phyloP scores from a whole-genome alignment of 2,888 invertebrate genomes.

The Rhagophthalmus giganteus region DNA sequence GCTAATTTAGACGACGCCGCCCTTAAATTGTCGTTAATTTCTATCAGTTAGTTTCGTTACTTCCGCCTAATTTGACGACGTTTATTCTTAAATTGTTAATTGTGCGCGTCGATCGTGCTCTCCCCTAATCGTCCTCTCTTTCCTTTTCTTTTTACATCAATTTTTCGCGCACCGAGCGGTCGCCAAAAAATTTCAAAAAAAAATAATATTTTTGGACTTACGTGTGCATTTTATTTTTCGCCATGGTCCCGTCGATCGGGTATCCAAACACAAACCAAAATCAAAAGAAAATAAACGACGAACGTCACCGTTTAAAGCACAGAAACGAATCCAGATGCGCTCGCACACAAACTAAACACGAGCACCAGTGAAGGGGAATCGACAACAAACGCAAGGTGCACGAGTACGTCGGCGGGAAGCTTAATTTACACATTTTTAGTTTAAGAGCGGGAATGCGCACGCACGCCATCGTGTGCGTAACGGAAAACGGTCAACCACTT shows the following conservation, averaged over 20 bases:
- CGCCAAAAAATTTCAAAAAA: no score
- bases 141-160: no score
- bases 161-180: no score
- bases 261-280: conserved; percentile 22
- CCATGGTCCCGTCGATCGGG: conserved; percentile 30
- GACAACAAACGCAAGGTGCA: conserved; percentile 28
- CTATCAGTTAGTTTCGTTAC: conserved; percentile 13
- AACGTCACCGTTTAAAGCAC: conserved; percentile 10
- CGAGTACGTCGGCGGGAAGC: conserved; percentile 22
- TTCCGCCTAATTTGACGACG: conserved; percentile 19
- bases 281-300: neutral
- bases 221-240: conserved; percentile 43
- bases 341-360: conserved; percentile 22
- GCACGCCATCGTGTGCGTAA: conserved; percentile 22
- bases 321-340: conserved; percentile 1
- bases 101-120: no score
- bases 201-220: no score
- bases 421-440: conserved; percentile 23
- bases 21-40: conserved; percentile 25
- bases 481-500: no score
- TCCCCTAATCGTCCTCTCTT: no score
- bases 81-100: neutral
- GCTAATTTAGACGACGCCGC: conserved; percentile 19
- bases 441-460: conserved; percentile 27
- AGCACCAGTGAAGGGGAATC: conserved; percentile 25